Evolutionary conservation across 2,113 vertebrate genomes (phyloP), one percentile per base, ranked within the genome.

Genomic region (Oreocharis arfaki): DNA sequence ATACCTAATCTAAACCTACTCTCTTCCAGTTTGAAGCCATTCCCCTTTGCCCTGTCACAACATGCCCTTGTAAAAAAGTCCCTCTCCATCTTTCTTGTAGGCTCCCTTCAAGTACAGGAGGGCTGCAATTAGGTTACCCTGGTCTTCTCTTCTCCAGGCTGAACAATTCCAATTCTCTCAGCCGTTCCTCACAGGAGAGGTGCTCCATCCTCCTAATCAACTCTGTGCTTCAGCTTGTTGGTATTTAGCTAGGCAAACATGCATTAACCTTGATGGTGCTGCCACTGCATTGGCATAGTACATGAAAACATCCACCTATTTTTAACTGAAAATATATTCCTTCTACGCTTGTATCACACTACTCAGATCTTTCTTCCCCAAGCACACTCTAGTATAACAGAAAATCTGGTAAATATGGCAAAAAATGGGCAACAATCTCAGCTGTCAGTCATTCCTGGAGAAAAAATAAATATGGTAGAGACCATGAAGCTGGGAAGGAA

Each of bases 321-420:
- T 35, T 74, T 60, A 24, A 37, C 0, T 3, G 5, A 33, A 11
- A 35, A 2, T 15, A 23, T 63, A 79, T 75, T 59, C 30, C 78
- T 68, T 49, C 28, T 12, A 16, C 0, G 0, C 2, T 8, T 14
- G 20, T 27, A 63, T 30, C 21, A 16, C 7, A 3, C 5, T 23
- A 13, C 19, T 80, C 8, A 9, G 13, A 32, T 41, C 13, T 24
- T 35, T 24, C n/a, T 14, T 6, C 33, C 8, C 19, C 10, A 33
- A 21, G 26, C 14, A 56, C 41, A 39, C 6, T 10, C n/a, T 27
- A 70, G 12, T 5, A 5, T 20, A 61, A 57, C 15, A 42, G 22
- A 50, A 68, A 46, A 52, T 12, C 10, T 28, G 28, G 7, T 20
- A 64, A 63, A 24, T 26, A 35, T 0, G 13, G 59, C 6, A 49